Conservation (phyloP, 37 sponge, comb jelly and placozoan species). For the Mnemiopsis leidyi region DNA sequence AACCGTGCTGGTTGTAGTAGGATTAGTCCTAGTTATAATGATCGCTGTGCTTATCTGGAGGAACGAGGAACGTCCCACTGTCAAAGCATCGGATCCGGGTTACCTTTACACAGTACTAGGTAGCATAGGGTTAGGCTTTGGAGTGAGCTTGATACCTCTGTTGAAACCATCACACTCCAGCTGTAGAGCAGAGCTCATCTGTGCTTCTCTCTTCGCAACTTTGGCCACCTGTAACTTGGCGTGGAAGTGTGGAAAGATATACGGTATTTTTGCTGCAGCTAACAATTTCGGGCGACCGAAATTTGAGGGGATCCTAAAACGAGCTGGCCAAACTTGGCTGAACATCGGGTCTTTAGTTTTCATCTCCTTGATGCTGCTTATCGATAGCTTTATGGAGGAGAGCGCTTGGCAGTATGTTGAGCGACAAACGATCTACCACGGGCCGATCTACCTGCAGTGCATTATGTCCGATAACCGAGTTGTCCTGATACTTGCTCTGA, state of each 20-base stretch:
- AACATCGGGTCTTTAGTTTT: background rate
- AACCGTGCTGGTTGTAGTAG: background rate
- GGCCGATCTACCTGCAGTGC: background rate
- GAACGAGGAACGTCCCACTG: conserved; percentile 9
- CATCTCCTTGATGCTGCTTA: background rate
- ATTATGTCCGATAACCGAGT: background rate
- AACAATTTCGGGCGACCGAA: conserved; percentile 11
- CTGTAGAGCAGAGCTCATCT: background rate
- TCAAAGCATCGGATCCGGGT: conserved; percentile 57
- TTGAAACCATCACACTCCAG: background rate
- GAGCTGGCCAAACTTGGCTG: background rate
- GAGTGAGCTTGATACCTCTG: background rate
- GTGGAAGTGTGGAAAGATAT: conserved; percentile 44
- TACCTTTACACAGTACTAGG: background rate
- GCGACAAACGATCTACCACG: background rate
- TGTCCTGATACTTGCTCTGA: background rate
- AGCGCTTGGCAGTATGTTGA: background rate
- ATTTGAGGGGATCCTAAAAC: background rate
- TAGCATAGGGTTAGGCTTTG: background rate
- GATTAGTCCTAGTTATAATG: background rate
- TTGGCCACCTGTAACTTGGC: background rate
- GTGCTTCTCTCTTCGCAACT: background rate
- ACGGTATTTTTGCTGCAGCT: background rate
- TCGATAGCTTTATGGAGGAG: background rate
- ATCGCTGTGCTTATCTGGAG: background rate